Conservation (phyloP, 2,797 vertebrate genomes). For the Lacerta agilis region DNA sequence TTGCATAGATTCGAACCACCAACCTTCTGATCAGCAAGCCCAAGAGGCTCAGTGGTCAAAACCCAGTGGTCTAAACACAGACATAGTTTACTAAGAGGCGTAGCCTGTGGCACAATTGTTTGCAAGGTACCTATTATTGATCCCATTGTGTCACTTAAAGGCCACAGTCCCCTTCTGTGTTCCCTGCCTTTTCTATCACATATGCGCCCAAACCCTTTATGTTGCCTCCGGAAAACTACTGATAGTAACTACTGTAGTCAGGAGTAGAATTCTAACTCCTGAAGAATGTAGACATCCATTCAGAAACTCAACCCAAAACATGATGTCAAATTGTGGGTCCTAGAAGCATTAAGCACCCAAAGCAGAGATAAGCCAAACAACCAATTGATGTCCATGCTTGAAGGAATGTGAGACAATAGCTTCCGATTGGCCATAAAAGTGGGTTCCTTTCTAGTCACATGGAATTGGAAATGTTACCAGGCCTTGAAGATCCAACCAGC, state of each 20-base stretch:
- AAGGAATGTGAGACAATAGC: conserved; percentile 1
- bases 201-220: conserved; percentile 5
- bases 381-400: no score
- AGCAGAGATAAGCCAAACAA: no score
- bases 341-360: no score
- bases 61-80: no score
- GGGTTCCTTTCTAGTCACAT: conserved; percentile 21
- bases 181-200: background rate
- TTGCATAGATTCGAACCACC: no score
- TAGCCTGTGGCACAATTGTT: background rate
- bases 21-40: no score
- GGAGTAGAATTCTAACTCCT: background rate
- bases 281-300: background rate
- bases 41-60: no score
- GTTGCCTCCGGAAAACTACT: background rate
- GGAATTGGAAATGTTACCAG: conserved; percentile 13
- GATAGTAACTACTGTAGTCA: no score
- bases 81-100: no score
- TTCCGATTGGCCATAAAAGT: background rate
- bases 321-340: no score
- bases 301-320: no score
- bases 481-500: conserved; percentile 9
- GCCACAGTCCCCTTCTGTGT: background rate
- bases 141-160: background rate
- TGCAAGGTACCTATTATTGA: background rate